Evolutionary conservation across 2,797 vertebrate genomes (phyloP).

Genomic region (Molossus alvarezi): DNA sequence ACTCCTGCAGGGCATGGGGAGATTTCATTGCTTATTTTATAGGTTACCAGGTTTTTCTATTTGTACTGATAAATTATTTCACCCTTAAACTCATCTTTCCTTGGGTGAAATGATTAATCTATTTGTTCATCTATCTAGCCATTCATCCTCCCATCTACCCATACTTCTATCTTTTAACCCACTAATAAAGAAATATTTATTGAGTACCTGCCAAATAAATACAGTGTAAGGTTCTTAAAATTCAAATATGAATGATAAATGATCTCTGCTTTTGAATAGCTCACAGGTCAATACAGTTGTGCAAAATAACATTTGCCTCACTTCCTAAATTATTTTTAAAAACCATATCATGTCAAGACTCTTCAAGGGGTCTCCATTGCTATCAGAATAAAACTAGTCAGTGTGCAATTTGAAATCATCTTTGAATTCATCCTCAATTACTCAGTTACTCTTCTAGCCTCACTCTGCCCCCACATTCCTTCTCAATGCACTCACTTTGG

Average conservation of each 20-base stretch:
- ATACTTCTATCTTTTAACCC: not conserved
- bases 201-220: not conserved
- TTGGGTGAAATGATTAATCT: not conserved
- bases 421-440: not conserved
- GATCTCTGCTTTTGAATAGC: not conserved
- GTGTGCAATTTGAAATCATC: not conserved
- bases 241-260: slow-evolving; percentile 6
- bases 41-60: not conserved
- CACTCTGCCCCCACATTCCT: not conserved
- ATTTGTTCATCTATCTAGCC: not conserved
- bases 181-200: not conserved
- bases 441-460: not conserved
- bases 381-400: slow-evolving; percentile 36
- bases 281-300: not conserved
- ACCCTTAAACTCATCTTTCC: not conserved
- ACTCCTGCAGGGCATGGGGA: not conserved
- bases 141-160: not conserved
- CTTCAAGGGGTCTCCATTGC: not conserved
- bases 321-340: slow-evolving; percentile 32
- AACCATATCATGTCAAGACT: not conserved
- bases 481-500: not conserved
- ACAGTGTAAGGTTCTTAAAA: not conserved
- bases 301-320: not conserved
- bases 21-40: not conserved
- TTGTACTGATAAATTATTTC: slow-evolving; percentile 53